phyloP scores from a whole-genome alignment of 92 coral and sea anemone genomes.

The Metridium senile region DNA sequence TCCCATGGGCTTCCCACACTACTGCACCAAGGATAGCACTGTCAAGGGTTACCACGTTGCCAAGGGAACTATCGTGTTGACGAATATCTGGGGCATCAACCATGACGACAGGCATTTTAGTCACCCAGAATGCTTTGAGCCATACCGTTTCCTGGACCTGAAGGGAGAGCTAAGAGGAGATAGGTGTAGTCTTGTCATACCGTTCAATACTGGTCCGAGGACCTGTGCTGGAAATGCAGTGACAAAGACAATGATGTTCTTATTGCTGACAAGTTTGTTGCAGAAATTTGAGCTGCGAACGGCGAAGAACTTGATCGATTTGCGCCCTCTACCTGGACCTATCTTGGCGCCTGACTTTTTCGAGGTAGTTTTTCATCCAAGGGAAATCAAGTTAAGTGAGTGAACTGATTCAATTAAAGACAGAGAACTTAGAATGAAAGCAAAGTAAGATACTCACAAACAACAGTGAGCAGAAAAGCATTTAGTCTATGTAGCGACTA shows the following conservation, averaged over 20 bases:
- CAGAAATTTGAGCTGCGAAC: slow-evolving; percentile 49
- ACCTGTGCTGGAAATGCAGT: slow-evolving; percentile 86
- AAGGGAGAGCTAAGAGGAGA: slow-evolving; percentile 59
- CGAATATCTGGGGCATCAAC: slow-evolving; percentile 89
- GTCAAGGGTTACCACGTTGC: slow-evolving; percentile 81
- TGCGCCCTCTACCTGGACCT: slow-evolving; percentile 26
- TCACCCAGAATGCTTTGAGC: slow-evolving; percentile 75
- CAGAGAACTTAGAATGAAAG: too few relatives aligned
- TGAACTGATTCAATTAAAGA: too few relatives aligned
- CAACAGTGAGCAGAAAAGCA: too few relatives aligned
- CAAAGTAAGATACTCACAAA: too few relatives aligned
- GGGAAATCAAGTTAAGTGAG: neutral
- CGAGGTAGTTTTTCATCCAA: slow-evolving; percentile 9
- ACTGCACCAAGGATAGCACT: slow-evolving; percentile 70
- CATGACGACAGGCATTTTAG: slow-evolving; percentile 81
- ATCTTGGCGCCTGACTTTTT: slow-evolving; percentile 10
- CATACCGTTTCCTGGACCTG: slow-evolving; percentile 79
- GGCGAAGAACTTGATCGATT: neutral
- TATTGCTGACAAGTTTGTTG: slow-evolving; percentile 74
- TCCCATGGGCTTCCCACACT: slow-evolving; percentile 88
- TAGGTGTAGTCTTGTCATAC: slow-evolving; percentile 57
- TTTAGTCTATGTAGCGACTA: too few relatives aligned
- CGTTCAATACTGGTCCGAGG: slow-evolving; percentile 78
- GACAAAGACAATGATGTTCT: slow-evolving; percentile 80
- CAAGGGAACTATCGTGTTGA: slow-evolving; percentile 79